A percentile compares a stretch with the other conserved stretches of the same genome.
Evolutionary conservation across 2,113 vertebrate genomes (phyloP).

Genomic region (Embiotoca jacksoni): DNA sequence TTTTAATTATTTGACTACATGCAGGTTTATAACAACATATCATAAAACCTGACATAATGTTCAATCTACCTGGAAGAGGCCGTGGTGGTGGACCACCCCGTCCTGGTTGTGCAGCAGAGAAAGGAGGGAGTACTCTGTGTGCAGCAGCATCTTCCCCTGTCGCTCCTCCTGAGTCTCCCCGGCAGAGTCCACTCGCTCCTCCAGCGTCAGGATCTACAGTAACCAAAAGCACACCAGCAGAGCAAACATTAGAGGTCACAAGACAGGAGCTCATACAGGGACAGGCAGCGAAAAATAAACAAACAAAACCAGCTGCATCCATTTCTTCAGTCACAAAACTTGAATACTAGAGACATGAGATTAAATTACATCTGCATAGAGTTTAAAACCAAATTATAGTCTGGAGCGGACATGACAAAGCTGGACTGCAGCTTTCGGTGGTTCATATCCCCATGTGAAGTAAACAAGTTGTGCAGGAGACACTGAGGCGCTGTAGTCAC

Average conservation of each 20-base stretch:
- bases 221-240: constrained; percentile 4
- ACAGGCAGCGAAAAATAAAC: background rate
- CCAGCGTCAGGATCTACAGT: constrained; percentile 94
- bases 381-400: background rate
- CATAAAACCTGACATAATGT: background rate
- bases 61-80: constrained; percentile 94
- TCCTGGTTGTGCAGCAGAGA: constrained; percentile 97
- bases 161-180: constrained; percentile 97
- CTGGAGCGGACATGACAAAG: background rate
- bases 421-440: background rate
- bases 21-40: background rate
- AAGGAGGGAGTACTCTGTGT: constrained; percentile 96
- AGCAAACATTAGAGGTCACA: constrained; percentile 52
- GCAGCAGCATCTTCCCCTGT: constrained; percentile 98
- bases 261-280: constrained; percentile 6
- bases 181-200: constrained; percentile 91
- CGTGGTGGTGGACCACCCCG: constrained; percentile 97
- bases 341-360: background rate
- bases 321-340: background rate
- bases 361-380: constrained; percentile 3
- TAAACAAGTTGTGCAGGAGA: constrained; percentile 51
- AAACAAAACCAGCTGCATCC: too few relatives aligned
- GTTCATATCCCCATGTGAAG: constrained; percentile 23
- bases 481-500: constrained; percentile 41
- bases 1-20: background rate